Evolutionary conservation across 2,888 invertebrate genomes (phyloP), one percentile per base, ranked within the genome.

Genomic region (Aporophyla nigra): DNA sequence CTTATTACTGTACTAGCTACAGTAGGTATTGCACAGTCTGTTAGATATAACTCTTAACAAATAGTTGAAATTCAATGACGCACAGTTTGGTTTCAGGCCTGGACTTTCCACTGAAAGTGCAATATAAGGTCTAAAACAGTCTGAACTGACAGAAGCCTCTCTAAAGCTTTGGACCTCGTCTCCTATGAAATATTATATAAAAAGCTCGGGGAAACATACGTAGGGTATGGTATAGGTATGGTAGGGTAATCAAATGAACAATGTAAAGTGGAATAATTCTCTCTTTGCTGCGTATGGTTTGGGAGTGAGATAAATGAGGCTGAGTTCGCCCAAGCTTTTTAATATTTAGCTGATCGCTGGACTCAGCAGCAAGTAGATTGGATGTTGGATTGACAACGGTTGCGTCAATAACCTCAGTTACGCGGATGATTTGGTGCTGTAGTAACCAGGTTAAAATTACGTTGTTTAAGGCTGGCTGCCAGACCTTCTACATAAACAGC

Each of bases 61-160:
- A 33, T 33, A 3, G 33, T 33, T 33, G 33, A 33, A 33, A 33
- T 33, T 33, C 1, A 33, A 33, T 33, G 33, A 33, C 33, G 33
- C 33, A 33, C 33, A 33, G 33, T 33, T 33, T 33, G 33, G 33
- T 1, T 33, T 33, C 33, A 33, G 33, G 33, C 33, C 33, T 33
- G 33, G 33, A 33, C 33, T 33, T 33, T 33, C 3, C 33, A 33
- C 33, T 33, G 33, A 2, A 33, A 33, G 33, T 33, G 33, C 33
- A 33, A 33, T 33, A 33, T 33, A 33, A 33, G 33, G 1, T 43
- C 33, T 85, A 3, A 86, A 84, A 73, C 72, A 78, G 5, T 71
- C 83, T 43, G 76, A 40, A 78, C 78, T 3, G 59, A 67, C 19
- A 51, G 51, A 51, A 27, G 19, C 16, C 24, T 58, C 16, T 58